phyloP scores from a whole-genome alignment of 2,888 invertebrate genomes.

The Poecilobothrus nobilitatus region DNA sequence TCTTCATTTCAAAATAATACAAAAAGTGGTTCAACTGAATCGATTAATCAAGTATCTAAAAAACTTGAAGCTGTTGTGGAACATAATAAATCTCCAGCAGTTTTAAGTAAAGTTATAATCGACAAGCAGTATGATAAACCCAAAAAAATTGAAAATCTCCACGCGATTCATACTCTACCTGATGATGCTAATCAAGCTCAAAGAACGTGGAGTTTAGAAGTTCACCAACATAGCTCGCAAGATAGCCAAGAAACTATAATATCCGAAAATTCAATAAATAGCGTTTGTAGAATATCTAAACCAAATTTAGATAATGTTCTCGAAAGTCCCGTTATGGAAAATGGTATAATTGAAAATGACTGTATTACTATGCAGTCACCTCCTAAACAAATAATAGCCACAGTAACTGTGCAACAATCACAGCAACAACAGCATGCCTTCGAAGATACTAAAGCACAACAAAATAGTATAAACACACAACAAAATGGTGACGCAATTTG shows the following conservation, averaged over 20 bases:
- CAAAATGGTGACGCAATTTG: constrained; percentile 30
- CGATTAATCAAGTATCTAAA: constrained; percentile 7
- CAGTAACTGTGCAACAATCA: background rate
- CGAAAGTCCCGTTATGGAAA: constrained; percentile 31
- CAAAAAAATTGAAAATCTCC: constrained; percentile 41
- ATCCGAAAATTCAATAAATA: constrained; percentile 33
- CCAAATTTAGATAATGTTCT: constrained; percentile 29
- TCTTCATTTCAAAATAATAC: constrained; percentile 12
- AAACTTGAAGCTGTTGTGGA: constrained; percentile 10
- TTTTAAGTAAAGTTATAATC: constrained; percentile 19
- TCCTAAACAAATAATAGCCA: background rate
- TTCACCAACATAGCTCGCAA: constrained; percentile 41
- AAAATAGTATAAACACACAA: constrained; percentile 14
- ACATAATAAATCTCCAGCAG: constrained; percentile 11
- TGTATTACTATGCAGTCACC: background rate
- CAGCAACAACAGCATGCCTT: background rate
- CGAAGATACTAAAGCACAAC: constrained; percentile 24
- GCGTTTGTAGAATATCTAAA: constrained; percentile 28
- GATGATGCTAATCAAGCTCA: constrained; percentile 31
- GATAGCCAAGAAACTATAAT: constrained; percentile 49
- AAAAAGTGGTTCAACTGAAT: constrained; percentile 13
- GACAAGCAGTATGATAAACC: constrained; percentile 26
- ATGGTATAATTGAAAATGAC: constrained; percentile 25
- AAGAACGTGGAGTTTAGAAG: constrained; percentile 39
- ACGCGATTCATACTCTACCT: constrained; percentile 53